phyloP scores from a whole-genome alignment of 2,888 invertebrate species.

The Perizoma affinitatum region DNA sequence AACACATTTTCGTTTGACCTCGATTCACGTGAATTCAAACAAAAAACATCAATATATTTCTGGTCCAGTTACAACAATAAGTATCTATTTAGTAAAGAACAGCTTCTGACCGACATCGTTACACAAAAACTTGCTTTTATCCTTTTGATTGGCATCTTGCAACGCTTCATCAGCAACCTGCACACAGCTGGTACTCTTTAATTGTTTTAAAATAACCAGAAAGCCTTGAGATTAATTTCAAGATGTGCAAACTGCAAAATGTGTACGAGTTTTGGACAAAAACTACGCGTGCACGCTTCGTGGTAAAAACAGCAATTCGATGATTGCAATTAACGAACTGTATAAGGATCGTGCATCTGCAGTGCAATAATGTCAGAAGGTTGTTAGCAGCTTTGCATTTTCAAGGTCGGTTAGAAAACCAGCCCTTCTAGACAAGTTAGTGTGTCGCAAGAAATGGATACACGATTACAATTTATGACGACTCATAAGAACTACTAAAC shows the following conservation, averaged over 20 bases:
- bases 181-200: constrained; percentile 29
- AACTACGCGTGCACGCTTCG: constrained; percentile 43
- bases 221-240: constrained; percentile 41
- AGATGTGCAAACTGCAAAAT: constrained; percentile 36
- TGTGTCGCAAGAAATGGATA: not conserved
- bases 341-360: constrained; percentile 38
- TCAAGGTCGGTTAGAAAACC: constrained; percentile 17
- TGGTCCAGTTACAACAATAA: constrained; percentile 17
- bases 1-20: constrained; percentile 19
- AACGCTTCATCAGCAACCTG: constrained; percentile 24
- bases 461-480: too few relatives aligned
- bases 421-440: constrained; percentile 18
- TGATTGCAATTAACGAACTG: constrained; percentile 37
- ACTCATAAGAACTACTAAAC: too few relatives aligned
- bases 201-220: constrained; percentile 36
- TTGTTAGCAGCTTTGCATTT: constrained; percentile 35
- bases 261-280: constrained; percentile 41
- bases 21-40: constrained; percentile 7
- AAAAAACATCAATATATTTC: constrained; percentile 3
- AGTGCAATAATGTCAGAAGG: constrained; percentile 33
- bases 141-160: constrained; percentile 20
- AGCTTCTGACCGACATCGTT: not conserved
- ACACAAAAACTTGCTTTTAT: constrained; percentile 16
- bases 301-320: constrained; percentile 47
- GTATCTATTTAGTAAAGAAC: constrained; percentile 1